Conservation (phyloP, 2,888 invertebrate genomes). For the Azorinus chamasolen region DNA sequence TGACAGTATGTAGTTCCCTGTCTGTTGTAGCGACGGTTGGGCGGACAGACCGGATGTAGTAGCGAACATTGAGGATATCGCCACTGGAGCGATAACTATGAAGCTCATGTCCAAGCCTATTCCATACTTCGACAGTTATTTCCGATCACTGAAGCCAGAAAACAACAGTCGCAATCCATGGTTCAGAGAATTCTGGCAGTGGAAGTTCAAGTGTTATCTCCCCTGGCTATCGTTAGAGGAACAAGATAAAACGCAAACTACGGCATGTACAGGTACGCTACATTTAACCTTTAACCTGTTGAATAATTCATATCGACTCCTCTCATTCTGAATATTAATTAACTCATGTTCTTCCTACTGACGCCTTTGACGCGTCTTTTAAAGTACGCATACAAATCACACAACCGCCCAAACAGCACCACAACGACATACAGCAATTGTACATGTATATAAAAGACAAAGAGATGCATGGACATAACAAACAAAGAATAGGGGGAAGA, state of each 20-base stretch:
- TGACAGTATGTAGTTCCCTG: too few species aligned
- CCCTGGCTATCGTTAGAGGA: slow-evolving; percentile 20
- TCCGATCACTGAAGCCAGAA: slow-evolving; percentile 89
- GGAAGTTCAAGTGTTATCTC: slow-evolving; percentile 89
- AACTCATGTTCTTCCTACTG: too few species aligned
- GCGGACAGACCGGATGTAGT: slow-evolving; percentile 92
- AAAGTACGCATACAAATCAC: too few species aligned
- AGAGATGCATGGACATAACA: too few species aligned
- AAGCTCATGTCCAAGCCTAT: slow-evolving; percentile 90
- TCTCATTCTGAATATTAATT: too few species aligned
- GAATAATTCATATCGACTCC: too few species aligned
- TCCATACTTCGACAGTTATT: slow-evolving; percentile 89
- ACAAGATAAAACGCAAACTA: background rate
- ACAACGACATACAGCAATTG: too few species aligned
- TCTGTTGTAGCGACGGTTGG: slow-evolving; percentile 91
- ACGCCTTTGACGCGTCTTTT: too few species aligned
- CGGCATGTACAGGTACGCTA: slow-evolving; percentile 7
- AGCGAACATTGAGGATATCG: slow-evolving; percentile 88
- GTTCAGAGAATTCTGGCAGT: slow-evolving; percentile 93
- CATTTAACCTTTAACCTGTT: background rate
- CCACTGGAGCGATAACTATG: slow-evolving; percentile 91
- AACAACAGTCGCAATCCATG: slow-evolving; percentile 91
- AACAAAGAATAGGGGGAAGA: too few species aligned
- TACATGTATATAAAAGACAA: too few species aligned
- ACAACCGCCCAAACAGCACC: too few species aligned